Conservation (phyloP, 1,140 invertebrate species). For the Chironomus striatipennis region DNA sequence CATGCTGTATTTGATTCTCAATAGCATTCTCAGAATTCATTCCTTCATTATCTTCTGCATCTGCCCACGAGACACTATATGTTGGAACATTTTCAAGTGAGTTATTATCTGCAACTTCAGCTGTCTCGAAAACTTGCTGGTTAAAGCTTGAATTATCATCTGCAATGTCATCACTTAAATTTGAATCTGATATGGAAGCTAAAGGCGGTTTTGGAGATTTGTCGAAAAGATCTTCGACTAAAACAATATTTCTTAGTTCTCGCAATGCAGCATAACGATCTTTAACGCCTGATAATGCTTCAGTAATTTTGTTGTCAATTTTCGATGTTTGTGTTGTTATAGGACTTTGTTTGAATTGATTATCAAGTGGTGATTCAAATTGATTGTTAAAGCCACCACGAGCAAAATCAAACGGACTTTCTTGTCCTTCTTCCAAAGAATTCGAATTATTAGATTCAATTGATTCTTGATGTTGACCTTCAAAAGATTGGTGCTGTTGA, state of each 20-base stretch:
- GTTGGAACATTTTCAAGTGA: constrained; percentile 36
- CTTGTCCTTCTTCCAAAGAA: neutral
- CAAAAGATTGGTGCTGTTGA: constrained; percentile 39
- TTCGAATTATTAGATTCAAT: constrained; percentile 27
- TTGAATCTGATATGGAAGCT: constrained; percentile 1
- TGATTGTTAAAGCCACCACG: neutral
- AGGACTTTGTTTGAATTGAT: constrained; percentile 30
- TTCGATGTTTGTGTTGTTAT: constrained; percentile 30
- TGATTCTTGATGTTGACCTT: constrained; percentile 29
- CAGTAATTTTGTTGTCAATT: constrained; percentile 41
- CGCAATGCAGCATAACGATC: constrained; percentile 62
- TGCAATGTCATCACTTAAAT: constrained; percentile 40
- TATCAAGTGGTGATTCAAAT: constrained; percentile 24
- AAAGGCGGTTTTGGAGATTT: constrained; percentile 35
- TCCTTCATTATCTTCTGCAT: constrained; percentile 17
- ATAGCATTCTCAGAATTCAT: constrained; percentile 34
- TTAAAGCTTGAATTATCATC: constrained; percentile 45
- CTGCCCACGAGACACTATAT: neutral
- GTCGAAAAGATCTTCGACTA: constrained; percentile 48
- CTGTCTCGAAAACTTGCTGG: constrained; percentile 43
- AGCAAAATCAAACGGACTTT: neutral
- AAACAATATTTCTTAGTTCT: constrained; percentile 48
- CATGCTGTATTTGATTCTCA: constrained; percentile 27
- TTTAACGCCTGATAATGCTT: constrained; percentile 41
- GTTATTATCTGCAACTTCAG: constrained; percentile 31